phyloP scores from a whole-genome alignment of 2,797 vertebrate genomes.

The Ataeniobius toweri region DNA sequence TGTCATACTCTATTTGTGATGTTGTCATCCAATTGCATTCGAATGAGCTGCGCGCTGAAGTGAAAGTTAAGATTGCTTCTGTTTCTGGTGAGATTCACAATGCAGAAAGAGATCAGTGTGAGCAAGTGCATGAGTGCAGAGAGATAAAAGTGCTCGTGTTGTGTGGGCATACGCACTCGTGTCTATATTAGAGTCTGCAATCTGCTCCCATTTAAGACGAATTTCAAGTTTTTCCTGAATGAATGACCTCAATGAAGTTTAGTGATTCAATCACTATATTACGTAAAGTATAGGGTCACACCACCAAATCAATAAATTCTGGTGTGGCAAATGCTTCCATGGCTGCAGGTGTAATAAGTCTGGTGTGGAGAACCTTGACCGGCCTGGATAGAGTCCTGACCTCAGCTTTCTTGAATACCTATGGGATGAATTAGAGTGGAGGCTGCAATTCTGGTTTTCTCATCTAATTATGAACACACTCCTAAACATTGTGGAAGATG shows the following conservation, averaged over 20 bases:
- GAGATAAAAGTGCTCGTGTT: conserved; percentile 33
- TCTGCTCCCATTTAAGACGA: conserved; percentile 15
- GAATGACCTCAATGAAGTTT: conserved; percentile 30
- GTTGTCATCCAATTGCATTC: conserved; percentile 26
- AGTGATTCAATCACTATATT: conserved; percentile 33
- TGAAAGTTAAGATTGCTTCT: conserved; percentile 51
- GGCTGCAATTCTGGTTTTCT: too few species aligned
- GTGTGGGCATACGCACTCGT: not conserved
- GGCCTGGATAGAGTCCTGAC: too few species aligned
- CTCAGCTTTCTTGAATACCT: too few species aligned
- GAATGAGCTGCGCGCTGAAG: conserved; percentile 32
- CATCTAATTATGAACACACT: too few species aligned
- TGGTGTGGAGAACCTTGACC: too few species aligned
- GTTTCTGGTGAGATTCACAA: conserved; percentile 38
- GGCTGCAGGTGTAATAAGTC: too few species aligned
- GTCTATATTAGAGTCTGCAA: conserved; percentile 23
- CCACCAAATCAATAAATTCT: too few species aligned
- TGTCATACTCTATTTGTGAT: conserved; percentile 20
- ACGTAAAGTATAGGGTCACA: too few species aligned
- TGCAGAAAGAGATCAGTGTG: conserved; percentile 23
- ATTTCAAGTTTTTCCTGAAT: conserved; percentile 43
- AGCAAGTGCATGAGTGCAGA: conserved; percentile 1
- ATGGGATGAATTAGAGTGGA: too few species aligned
- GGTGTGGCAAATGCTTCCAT: too few species aligned
- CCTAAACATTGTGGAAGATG: too few species aligned